A percentile compares a stretch with the other conserved stretches of the same genome.
Evolutionary conservation across 2,113 vertebrate genomes (phyloP).

Genomic region (Lepus americanus): DNA sequence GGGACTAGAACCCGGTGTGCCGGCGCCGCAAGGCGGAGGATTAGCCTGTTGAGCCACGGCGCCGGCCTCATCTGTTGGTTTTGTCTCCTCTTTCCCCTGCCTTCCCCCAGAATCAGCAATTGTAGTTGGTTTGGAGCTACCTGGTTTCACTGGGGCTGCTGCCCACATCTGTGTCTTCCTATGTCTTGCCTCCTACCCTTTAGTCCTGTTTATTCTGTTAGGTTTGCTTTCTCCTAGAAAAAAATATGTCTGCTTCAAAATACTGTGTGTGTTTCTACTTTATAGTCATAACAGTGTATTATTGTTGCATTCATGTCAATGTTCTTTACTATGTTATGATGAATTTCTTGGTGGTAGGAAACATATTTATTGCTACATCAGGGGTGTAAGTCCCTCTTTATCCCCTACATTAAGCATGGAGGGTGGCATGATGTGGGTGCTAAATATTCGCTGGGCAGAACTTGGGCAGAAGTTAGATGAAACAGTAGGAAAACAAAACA

Average conservation of each 20-base stretch:
- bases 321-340: background rate
- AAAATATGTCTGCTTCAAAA: constrained; percentile 8
- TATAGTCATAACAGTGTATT: background rate
- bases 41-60: too few species aligned
- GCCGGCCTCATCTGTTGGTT: too few species aligned
- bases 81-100: background rate
- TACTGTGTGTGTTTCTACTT: background rate
- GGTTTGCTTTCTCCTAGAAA: background rate
- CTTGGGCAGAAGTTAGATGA: background rate
- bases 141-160: background rate
- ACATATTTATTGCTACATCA: background rate
- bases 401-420: background rate
- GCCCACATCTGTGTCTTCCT: background rate
- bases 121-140: background rate
- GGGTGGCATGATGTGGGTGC: background rate
- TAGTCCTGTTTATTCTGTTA: background rate
- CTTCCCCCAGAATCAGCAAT: background rate
- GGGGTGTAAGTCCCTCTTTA: background rate
- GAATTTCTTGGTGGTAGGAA: background rate
- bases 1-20: too few species aligned
- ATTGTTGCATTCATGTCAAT: background rate
- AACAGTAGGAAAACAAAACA: background rate
- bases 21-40: too few species aligned
- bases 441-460: background rate
- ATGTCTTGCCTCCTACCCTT: background rate